Percentiles rank a stretch among this genome's conserved stretches.
phyloP scores from a whole-genome alignment of 2,113 vertebrate species.

The Lipotes vexillifer region DNA sequence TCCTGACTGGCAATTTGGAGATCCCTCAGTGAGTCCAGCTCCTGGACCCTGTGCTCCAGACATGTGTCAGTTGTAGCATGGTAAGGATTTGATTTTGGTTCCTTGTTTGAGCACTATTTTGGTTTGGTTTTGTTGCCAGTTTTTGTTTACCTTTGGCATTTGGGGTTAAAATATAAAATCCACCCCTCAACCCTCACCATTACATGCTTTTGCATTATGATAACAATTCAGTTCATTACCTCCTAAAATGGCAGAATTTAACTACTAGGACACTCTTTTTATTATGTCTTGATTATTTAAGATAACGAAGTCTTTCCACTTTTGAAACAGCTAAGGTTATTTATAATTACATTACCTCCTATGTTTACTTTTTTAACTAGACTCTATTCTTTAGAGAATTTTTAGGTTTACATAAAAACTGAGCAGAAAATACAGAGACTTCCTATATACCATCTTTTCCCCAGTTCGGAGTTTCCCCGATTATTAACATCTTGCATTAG shows the following conservation, averaged over 20 bases:
- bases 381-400: neutral
- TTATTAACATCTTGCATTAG: too few relatives aligned
- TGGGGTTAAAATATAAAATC: too few relatives aligned
- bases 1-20: neutral
- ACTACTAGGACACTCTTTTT: neutral
- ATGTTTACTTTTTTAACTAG: neutral
- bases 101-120: neutral
- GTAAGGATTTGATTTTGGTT: neutral
- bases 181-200: neutral
- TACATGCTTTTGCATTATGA: neutral
- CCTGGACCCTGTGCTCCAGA: neutral
- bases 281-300: neutral
- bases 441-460: too few relatives aligned
- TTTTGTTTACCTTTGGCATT: neutral
- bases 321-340: neutral
- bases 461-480: too few relatives aligned
- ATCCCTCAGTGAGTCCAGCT: too few relatives aligned
- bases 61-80: neutral
- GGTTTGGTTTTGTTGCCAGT: neutral
- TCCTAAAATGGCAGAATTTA: neutral
- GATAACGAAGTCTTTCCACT: neutral
- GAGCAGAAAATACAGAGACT: too few relatives aligned
- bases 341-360: neutral
- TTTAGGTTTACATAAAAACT: too few relatives aligned
- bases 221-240: neutral